Base-by-base conservation (phyloP, 2,888 invertebrate species). In the Drosophila setosimentum region DNA sequence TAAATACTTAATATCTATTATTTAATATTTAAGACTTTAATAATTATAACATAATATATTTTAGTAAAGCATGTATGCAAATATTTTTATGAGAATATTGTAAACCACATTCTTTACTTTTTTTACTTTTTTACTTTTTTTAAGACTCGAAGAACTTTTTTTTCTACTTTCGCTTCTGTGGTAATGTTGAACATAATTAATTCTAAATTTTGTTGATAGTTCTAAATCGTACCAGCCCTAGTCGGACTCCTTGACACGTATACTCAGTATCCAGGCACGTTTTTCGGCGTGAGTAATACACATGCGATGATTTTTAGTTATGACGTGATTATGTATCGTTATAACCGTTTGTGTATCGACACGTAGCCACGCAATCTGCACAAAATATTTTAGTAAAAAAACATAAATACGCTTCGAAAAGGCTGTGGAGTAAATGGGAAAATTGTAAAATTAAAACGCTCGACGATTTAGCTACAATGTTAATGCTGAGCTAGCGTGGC, bases 301-400 rank as follows among this genome's bases (percentile, higher is more conserved):
- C 92, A 97, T 96, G 82, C 97, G 95, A 93, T 97, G 97, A 94
- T 97, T 97, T 94, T 97, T 97, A 68, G 97, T 97, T 93, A 97
- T 97, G 92, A 97, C 97, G 94, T 97, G 97, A 87, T 95, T 96
- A 76, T 97, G 97, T 89, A 98, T 97, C 50, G 97, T 97, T 83
- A 98, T 94, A 87, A 98, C 97, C 11, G 97, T 97, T 93, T 98
- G 97, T 42, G 97, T 97, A 94, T 97, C 97, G 64, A 97, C 97
- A 76, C 97, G 95, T 68, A 97, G 94, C 97, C 97, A 98, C 91
- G 97, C 97, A 90, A 97, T 97, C 97, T 98, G 94, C 50, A 94
- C 73, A 50, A 60, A 35, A 66, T 53, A 60, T 73, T 57, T 21
- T 53, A 16, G 57, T 51, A 62, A 35, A 24, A 21, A 59, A 62